A percentile compares a stretch with the other conserved stretches of the same genome.
Evolutionary conservation across 2,113 vertebrate genomes (phyloP).

Genomic region (Epinephelus cyanopodus): DNA sequence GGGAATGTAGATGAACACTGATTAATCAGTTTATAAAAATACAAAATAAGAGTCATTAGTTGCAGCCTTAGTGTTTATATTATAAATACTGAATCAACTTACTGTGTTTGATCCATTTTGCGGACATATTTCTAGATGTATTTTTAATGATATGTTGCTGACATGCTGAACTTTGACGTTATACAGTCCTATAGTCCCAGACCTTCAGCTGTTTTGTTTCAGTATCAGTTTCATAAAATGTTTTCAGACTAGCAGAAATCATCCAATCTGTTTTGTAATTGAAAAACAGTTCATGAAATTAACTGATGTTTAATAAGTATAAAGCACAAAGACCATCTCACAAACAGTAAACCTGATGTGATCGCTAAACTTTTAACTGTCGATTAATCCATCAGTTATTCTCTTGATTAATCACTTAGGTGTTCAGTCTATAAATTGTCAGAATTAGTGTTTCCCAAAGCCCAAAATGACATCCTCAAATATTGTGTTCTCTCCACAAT

Average conservation of each 20-base stretch:
- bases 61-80: not conserved
- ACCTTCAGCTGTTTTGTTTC: not conserved
- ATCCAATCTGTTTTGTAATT: conserved; percentile 25
- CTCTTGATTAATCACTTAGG: too few relatives aligned
- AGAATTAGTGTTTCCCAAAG: too few relatives aligned
- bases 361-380: not conserved
- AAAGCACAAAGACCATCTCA: not conserved
- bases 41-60: not conserved
- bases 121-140: not conserved
- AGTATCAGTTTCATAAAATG: not conserved
- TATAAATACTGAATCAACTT: not conserved
- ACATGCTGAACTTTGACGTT: not conserved
- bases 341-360: not conserved
- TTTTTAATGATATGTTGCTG: not conserved
- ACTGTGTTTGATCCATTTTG: not conserved
- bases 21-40: not conserved
- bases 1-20: not conserved
- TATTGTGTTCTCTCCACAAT: too few relatives aligned
- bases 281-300: not conserved
- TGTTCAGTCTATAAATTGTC: too few relatives aligned
- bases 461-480: too few relatives aligned
- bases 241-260: not conserved
- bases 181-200: too few relatives aligned
- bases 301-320: not conserved
- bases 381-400: too few relatives aligned